These are phyloP conservation scores for Megaleporinus macrocephalus DNA, from an alignment of 2,113 vertebrate genomes.

Conservation along the genomic window DNA sequence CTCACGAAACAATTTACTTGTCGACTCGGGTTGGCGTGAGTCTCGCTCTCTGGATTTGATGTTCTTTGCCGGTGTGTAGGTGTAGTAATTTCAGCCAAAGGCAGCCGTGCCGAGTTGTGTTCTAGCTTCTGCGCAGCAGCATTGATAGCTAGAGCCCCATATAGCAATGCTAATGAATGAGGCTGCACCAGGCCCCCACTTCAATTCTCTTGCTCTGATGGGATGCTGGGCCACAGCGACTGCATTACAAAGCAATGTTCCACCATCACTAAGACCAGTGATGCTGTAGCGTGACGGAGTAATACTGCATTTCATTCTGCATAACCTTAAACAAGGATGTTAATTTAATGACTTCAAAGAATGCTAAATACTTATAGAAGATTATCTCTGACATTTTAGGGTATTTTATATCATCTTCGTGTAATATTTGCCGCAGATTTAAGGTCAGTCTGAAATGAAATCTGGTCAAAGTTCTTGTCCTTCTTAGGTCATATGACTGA, in stretches of 20 bases:
- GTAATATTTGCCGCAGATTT: no score
- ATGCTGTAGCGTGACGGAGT: not conserved
- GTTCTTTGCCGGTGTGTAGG: slow-evolving; percentile 39
- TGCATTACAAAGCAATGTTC: slow-evolving; percentile 30
- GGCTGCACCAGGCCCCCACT: slow-evolving; percentile 30
- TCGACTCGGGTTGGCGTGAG: slow-evolving; percentile 52
- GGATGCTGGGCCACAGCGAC: slow-evolving; percentile 39
- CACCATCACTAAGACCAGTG: not conserved
- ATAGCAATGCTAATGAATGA: slow-evolving; percentile 55
- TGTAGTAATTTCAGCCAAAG: slow-evolving; percentile 58
- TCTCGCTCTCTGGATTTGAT: slow-evolving; percentile 52
- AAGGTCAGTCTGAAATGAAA: no score
- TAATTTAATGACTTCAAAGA: no score
- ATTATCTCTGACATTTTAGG: no score
- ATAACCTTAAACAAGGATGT: not conserved
- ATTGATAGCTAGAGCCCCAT: slow-evolving; percentile 54
- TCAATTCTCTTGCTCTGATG: slow-evolving; percentile 30
- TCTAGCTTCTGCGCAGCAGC: slow-evolving; percentile 26
- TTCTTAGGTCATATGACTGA: no score
- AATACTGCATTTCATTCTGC: not conserved
- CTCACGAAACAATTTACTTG: slow-evolving; percentile 74
- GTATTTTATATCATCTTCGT: no score
- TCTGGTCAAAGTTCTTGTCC: no score
- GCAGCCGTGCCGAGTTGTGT: slow-evolving; percentile 7
- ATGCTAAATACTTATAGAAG: no score